phyloP scores from a whole-genome alignment of 1,140 invertebrate genomes.

The Bombus sylvicola region DNA sequence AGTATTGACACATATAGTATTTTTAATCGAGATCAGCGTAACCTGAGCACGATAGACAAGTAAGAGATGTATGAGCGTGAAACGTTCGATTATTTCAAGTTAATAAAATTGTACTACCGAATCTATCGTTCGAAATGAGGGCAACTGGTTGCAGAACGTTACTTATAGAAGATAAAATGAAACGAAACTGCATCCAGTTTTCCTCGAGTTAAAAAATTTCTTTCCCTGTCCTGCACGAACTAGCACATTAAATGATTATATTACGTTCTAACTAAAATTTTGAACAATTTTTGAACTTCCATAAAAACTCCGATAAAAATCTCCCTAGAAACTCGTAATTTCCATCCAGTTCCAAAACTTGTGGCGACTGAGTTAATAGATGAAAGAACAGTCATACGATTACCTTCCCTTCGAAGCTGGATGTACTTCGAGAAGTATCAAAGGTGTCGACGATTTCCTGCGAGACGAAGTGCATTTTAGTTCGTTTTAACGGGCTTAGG shows the following conservation, averaged over 20 bases:
- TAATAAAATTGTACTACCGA: slow-evolving; percentile 36
- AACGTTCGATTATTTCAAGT: slow-evolving; percentile 47
- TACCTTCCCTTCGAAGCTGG: no score
- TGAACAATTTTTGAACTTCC: not conserved
- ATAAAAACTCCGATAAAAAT: not conserved
- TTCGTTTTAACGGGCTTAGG: slow-evolving; percentile 62
- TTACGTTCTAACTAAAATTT: no score
- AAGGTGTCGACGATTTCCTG: slow-evolving; percentile 64
- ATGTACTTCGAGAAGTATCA: slow-evolving; percentile 29
- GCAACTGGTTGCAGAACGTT: not conserved
- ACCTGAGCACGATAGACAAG: slow-evolving; percentile 1
- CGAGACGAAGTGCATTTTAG: slow-evolving; percentile 60
- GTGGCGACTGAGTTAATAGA: not conserved
- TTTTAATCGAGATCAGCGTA: slow-evolving; percentile 29
- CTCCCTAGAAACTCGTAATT: not conserved
- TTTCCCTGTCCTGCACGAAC: not conserved
- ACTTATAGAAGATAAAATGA: no score
- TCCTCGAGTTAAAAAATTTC: not conserved
- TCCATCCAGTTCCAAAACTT: not conserved
- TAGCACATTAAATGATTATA: not conserved
- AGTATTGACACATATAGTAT: slow-evolving; percentile 14
- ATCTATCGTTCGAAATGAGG: not conserved
- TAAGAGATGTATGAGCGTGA: slow-evolving; percentile 48
- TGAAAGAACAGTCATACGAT: not conserved
- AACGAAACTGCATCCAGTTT: not conserved